Evolutionary conservation across 2,888 invertebrate genomes (phyloP), one percentile per base, ranked within the genome.

Genomic region (Lapara coniferarum): DNA sequence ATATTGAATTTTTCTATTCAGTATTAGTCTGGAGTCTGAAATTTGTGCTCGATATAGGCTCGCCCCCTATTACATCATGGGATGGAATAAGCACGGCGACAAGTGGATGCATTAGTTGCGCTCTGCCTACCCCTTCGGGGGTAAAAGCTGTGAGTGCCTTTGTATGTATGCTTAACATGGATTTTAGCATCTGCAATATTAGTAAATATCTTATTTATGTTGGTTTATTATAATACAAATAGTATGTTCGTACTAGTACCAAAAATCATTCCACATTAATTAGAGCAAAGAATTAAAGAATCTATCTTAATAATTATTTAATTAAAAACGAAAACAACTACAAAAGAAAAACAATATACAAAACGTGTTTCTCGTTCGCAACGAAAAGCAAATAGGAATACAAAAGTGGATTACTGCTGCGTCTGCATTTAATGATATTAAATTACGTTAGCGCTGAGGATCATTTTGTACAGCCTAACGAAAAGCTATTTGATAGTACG

Each of bases 341-440:
- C 19, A 19, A 49, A 19, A 49, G 59, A 59, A 63, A 63, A 63
- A 63, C 19, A 49, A 49, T 25, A 63, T 13, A 49, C 57, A 49
- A 49, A 63, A 63, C 46, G 46, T 63, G 63, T 49, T 49, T 13
- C 49, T 19, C 63, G 46, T 49, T 63, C 25, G 49, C 19, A 25
- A 49, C 7, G 46, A 46, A 59, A 59, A 46, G 19, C 46, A 63
- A 63, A 63, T 63, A 49, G 19, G 19, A 63, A 19, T 49, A 46
- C 49, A 46, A 13, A 63, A 16, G 16, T 46, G 63, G 63, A 63
- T 63, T 63, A 63, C 63, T 49, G 49, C 63, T 19, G 6, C 63
- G 19, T 13, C 63, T 63, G 63, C 63, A 49, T 49, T 67, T 46
- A 67, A 19, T 30, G 55, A 30, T 46, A 44, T 52, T 67, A 67